A percentile compares a stretch with the other conserved stretches of the same genome.
Evolutionary conservation across 1,140 invertebrate genomes (phyloP).

Genomic region (Drosophila navojoa): DNA sequence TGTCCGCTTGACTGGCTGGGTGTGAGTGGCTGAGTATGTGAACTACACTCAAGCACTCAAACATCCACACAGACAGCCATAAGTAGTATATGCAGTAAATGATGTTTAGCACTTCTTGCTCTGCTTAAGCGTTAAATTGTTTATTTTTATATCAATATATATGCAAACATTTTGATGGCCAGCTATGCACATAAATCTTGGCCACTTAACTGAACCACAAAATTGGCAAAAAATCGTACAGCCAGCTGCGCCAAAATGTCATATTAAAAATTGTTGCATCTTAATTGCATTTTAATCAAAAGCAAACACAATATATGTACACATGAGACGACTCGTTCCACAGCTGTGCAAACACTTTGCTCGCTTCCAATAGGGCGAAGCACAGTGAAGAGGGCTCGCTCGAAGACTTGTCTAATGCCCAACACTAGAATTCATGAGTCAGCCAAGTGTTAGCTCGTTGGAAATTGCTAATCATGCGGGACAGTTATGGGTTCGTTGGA

Average conservation of each 20-base stretch:
- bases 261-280: conserved; percentile 19
- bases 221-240: conserved; percentile 13
- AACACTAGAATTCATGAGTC: conserved; percentile 67
- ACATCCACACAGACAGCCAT: conserved; percentile 31
- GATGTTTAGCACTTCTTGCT: conserved; percentile 65
- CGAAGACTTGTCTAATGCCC: conserved; percentile 29
- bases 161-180: conserved; percentile 61
- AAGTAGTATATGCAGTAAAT: conserved; percentile 33
- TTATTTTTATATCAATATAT: conserved; percentile 74
- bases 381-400: neutral
- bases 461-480: conserved; percentile 70
- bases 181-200: conserved; percentile 61
- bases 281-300: conserved; percentile 41
- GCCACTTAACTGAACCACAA: conserved; percentile 12
- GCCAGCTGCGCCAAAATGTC: conserved; percentile 7
- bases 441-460: conserved; percentile 75
- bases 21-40: conserved; percentile 29
- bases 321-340: neutral
- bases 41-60: neutral
- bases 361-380: neutral
- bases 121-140: conserved; percentile 59
- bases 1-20: conserved; percentile 46
- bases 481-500: conserved; percentile 69
- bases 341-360: conserved; percentile 32
- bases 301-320: neutral